Conservation (phyloP, 2,113 vertebrate species). For the Micronycteris hirsuta region DNA sequence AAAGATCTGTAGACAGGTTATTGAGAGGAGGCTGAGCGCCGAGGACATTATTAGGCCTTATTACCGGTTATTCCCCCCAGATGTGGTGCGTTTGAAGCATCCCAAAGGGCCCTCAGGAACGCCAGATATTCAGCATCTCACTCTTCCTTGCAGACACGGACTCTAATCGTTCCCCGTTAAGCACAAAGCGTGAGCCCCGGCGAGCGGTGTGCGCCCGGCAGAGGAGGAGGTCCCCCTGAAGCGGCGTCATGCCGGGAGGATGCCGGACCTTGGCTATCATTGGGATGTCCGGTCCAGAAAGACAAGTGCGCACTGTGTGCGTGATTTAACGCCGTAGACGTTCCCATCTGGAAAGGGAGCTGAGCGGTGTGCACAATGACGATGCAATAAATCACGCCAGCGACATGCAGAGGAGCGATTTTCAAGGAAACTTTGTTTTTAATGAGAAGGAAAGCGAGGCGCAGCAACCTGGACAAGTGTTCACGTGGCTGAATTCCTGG, state of each 20-base stretch:
- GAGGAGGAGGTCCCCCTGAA: background rate
- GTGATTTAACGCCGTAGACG: background rate
- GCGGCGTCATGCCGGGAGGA: background rate
- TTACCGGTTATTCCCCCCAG: conserved; percentile 62
- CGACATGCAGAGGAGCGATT: background rate
- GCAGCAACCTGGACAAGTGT: background rate
- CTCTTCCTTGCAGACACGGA: conserved; percentile 1
- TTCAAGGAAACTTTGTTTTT: background rate
- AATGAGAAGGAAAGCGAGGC: background rate
- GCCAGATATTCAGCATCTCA: background rate
- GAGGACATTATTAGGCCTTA: background rate
- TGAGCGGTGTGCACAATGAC: background rate
- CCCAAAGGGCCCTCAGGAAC: background rate
- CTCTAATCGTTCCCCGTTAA: conserved; percentile 19
- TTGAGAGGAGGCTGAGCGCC: conserved; percentile 60
- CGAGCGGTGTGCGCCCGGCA: rapidly evolving
- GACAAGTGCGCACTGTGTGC: background rate
- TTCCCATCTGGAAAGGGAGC: background rate
- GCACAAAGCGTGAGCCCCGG: background rate
- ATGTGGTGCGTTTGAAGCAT: conserved; percentile 36
- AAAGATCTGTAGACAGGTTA: conserved; percentile 35
- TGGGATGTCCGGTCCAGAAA: background rate
- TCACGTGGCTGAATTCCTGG: background rate
- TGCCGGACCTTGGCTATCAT: background rate
- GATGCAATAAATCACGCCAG: background rate